Evolutionary conservation across 1,140 invertebrate genomes (phyloP), one percentile per base, ranked within the genome.

Genomic region (Heliconius congener): DNA sequence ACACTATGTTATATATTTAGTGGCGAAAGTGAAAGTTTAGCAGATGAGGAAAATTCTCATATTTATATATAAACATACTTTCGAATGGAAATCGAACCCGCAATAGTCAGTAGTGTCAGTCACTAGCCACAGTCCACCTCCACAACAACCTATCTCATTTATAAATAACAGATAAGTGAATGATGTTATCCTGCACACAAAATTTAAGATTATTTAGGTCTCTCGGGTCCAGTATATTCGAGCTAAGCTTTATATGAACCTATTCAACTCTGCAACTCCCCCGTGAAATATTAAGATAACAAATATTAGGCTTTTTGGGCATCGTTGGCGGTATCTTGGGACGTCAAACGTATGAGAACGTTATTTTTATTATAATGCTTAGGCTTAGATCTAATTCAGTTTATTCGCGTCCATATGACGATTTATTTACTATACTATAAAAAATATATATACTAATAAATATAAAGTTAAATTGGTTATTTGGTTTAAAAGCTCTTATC

Each of bases 211-310:
- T 30, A 66, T 66, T 76, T 30, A 50, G 8, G 74, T 76, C 74
- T 76, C 74, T n/a, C 3, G 74, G 74, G 74, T 9, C 74, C 18
- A 16, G 74, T 76, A 23, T 23, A 60, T 42, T 4, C 27, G 55
- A 76, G 13, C 23, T 23, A 70, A 66, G 46, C 57, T 74, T 16
- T 76, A 66, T 18, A 46, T 42, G 27, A 30, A 66, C 60, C 34
- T 60, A 42, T 66, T 76, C 9, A 46, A 66, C 52, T 66, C 50
- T 76, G 55, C 19, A 57, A 23, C 46, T 76, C 74, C 74, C 74
- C 52, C 8, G 57, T 76, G 74, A n/a, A 42, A n/a, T 66, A 66
- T 76, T 46, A 37, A 76, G 74, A 76, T 76, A 76, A 76, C 74
- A 39, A 76, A 76, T 76, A 76, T 74, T 57, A 46, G 52, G 30